Base-by-base conservation (phyloP, 2,113 vertebrate genomes). In the Calidris pugnax region DNA sequence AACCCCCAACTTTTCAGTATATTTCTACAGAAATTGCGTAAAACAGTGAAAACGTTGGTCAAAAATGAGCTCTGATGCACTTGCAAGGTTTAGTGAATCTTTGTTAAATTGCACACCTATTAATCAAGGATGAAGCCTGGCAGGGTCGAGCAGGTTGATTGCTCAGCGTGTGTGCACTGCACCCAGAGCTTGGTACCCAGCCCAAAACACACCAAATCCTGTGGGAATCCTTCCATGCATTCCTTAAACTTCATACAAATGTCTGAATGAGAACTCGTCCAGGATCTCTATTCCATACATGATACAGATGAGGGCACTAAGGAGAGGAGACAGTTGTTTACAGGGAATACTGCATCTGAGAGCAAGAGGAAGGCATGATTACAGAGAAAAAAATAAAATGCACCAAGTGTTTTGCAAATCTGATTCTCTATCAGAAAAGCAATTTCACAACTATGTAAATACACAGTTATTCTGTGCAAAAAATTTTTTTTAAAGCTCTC, bases 391-490 rank as follows among this genome's bases (percentile, higher is more conserved):
- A 93, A 79, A 51, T 39, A 33, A 48, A 39, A 33, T 8, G 8
- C 43, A 62, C 57, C 24, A 23, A 90, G 48, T 37, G 47, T 66
- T 95, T 87, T 92, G 66, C 53, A 94, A 95, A 93, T 85, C 80
- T 82, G 95, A 92, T 78, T 94, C 55, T 73, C 60, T 92, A 90
- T 94, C 93, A 96, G 79, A 96, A 93, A 90, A 74, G 72, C 77
- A 75, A 81, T 89, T 96, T 90, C 85, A 90, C 64, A 88, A 75
- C 43, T 56, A 81, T 86, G 79, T 79, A 95, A 95, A 92, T 64
- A 93, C 18, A 66, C 21, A 64, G 51, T 75, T 93, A 66, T 92
- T 94, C 73, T 59, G 69, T 82, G 83, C 19, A 77, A 78, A 77
- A 77, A 17, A 6, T 8, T 27, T 66, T 78, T 33, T 67, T 57